Conservation (phyloP, 2,888 invertebrate species). For the Lasioglossum vierecki region DNA sequence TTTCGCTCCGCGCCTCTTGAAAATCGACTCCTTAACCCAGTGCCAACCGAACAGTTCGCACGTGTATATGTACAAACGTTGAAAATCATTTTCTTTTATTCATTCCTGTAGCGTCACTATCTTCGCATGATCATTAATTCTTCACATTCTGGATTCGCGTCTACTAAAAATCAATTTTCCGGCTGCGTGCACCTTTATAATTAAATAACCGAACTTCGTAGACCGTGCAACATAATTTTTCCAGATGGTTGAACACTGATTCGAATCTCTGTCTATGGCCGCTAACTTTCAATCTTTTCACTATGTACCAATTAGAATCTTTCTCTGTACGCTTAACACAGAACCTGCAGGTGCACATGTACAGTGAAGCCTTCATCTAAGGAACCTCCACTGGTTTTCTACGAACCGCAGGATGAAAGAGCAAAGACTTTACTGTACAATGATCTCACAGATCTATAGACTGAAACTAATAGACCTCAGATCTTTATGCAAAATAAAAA, state of each 20-base stretch:
- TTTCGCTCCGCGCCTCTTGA: neutral
- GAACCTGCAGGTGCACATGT: too few relatives aligned
- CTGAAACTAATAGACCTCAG: too few relatives aligned
- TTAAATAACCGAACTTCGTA: neutral
- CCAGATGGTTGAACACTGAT: neutral
- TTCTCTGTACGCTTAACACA: too few relatives aligned
- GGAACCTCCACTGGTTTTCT: too few relatives aligned
- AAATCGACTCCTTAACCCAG: neutral
- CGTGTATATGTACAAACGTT: neutral
- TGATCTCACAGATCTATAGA: too few relatives aligned
- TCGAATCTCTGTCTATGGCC: neutral
- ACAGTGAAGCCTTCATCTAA: too few relatives aligned
- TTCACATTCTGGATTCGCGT: neutral
- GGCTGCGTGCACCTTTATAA: neutral
- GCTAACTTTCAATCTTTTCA: neutral
- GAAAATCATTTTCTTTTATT: neutral
- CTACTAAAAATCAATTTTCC: neutral
- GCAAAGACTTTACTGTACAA: too few relatives aligned
- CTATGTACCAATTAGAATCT: neutral
- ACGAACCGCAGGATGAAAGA: too few relatives aligned
- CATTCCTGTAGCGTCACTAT: neutral
- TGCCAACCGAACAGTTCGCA: neutral
- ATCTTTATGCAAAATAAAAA: too few relatives aligned
- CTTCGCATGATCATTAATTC: neutral
- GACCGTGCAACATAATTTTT: neutral